Conservation (phyloP, 2,113 vertebrate genomes). For the Taurulus bubalis region DNA sequence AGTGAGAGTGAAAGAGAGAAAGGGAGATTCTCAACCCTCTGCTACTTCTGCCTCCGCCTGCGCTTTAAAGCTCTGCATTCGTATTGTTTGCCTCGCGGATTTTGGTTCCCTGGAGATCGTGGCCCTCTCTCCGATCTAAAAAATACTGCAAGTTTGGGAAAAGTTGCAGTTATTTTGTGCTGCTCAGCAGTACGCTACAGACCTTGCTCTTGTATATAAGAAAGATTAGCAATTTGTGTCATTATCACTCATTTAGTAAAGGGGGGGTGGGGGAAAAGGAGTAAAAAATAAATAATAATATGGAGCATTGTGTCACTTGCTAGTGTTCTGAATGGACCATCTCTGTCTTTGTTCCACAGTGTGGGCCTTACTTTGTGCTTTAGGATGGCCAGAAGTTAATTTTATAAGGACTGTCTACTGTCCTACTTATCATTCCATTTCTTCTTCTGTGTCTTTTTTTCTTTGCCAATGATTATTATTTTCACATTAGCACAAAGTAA, state of each 20-base stretch:
- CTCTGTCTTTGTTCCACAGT: slow-evolving; percentile 56
- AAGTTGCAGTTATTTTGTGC: slow-evolving; percentile 66
- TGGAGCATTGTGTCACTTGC: slow-evolving; percentile 62
- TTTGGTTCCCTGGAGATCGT: slow-evolving; percentile 65
- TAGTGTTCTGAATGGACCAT: slow-evolving; percentile 51
- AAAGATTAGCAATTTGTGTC: slow-evolving; percentile 65
- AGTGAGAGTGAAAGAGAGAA: slow-evolving; percentile 11
- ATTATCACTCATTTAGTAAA: slow-evolving; percentile 50
- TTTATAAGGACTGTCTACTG: slow-evolving; percentile 9
- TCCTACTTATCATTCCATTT: neutral
- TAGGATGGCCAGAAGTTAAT: slow-evolving; percentile 29
- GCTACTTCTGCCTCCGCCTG: slow-evolving; percentile 58
- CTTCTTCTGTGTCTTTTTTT: neutral
- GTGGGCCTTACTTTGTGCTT: slow-evolving; percentile 56
- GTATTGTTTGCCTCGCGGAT: slow-evolving; percentile 73
- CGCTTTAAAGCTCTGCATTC: slow-evolving; percentile 55
- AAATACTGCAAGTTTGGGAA: slow-evolving; percentile 68
- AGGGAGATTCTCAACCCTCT: slow-evolving; percentile 49
- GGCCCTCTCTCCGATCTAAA: slow-evolving; percentile 56
- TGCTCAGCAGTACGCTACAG: slow-evolving; percentile 66
- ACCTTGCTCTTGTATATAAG: slow-evolving; percentile 45
- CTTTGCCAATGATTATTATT: neutral
- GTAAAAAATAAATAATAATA: too few relatives aligned
- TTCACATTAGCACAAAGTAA: slow-evolving; percentile 38
- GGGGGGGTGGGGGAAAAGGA: too few relatives aligned